Evolutionary conservation across 1,140 invertebrate genomes (phyloP).

Genomic region (Charaxes varanes): DNA sequence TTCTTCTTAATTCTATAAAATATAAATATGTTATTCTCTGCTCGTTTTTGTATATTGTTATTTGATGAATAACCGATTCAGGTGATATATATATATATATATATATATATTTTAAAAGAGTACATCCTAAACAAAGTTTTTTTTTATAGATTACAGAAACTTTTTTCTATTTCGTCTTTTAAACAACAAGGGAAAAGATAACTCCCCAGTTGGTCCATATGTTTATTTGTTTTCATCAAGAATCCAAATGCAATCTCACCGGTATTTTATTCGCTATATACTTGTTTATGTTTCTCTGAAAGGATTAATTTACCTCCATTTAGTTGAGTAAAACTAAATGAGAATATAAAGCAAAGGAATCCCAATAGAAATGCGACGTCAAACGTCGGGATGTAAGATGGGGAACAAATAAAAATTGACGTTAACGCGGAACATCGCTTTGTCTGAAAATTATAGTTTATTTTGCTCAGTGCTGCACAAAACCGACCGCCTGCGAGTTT

Average conservation of each 20-base stretch:
- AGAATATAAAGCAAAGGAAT: neutral
- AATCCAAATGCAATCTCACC: neutral
- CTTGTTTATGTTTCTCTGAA: slow-evolving; percentile 2
- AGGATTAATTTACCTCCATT: slow-evolving; percentile 6
- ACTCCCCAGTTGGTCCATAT: no score
- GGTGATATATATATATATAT: no score
- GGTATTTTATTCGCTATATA: slow-evolving; percentile 4
- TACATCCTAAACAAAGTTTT: no score
- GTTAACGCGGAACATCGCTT: slow-evolving; percentile 5
- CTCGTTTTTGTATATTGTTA: no score
- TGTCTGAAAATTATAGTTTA: slow-evolving; percentile 9
- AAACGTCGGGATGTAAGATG: slow-evolving; percentile 4
- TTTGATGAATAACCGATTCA: no score
- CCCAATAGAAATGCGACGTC: slow-evolving; percentile 4
- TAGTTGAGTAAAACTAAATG: neutral
- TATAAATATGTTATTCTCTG: no score
- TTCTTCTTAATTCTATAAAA: no score
- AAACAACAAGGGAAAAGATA: no score
- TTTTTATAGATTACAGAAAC: no score
- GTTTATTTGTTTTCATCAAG: slow-evolving; percentile 1
- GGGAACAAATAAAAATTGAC: slow-evolving; percentile 7
- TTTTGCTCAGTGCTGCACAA: slow-evolving; percentile 5
- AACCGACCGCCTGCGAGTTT: slow-evolving; percentile 7
- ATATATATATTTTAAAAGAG: no score
- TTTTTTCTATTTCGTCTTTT: no score